Evolutionary conservation across 2,888 invertebrate species (phyloP), one percentile per base, ranked within the genome.

Genomic region (Lithosia quadra): DNA sequence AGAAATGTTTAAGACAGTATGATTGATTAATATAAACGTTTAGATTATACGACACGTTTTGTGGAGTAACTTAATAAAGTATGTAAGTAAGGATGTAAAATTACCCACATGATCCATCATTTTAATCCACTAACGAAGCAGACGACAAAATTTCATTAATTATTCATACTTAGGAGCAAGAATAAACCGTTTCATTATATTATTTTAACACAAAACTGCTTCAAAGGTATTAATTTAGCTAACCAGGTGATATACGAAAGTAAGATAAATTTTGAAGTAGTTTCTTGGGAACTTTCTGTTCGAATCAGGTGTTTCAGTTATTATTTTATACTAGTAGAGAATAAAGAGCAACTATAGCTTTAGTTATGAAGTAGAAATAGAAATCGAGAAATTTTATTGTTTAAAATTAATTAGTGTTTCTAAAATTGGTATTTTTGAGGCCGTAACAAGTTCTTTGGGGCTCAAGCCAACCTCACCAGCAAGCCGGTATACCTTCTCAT

Each of bases 141-240:
- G 72, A 75, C 72, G 76, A 80, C 81, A 79, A 69, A 71, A 79
- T 79, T 70, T 73, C 64, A 81, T 80, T 80, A 72, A 80, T 79
- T 76, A 80, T 80, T 80, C 79, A 80, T 71, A 79, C 63, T 74
- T 73, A 74, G 70, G 70, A 77, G 39, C 68, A 70, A 57, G 68
- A 73, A 62, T 79, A 72, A 77, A 71, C 74, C 60, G 69, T 73
- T 77, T 74, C 69, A 74, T 77, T 72, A 69, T 67, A 79, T 74
- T 74, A 77, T 73, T 77, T 73, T 69, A 76, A 73, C 67, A 72
- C 69, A 55, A 64, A 64, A 77, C 60, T 67, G 69, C 67, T 71
- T 65, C 57, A 67, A 73, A 70, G 43, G 60, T 73, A 49, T 70
- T 71, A 62, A 69, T 53, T 61, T 28, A 58, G 57, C 59, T 69